These are phyloP conservation scores for Actinostola sp. DNA, from an alignment of 92 coral and sea anemone species.

Conservation along the genomic window DNA sequence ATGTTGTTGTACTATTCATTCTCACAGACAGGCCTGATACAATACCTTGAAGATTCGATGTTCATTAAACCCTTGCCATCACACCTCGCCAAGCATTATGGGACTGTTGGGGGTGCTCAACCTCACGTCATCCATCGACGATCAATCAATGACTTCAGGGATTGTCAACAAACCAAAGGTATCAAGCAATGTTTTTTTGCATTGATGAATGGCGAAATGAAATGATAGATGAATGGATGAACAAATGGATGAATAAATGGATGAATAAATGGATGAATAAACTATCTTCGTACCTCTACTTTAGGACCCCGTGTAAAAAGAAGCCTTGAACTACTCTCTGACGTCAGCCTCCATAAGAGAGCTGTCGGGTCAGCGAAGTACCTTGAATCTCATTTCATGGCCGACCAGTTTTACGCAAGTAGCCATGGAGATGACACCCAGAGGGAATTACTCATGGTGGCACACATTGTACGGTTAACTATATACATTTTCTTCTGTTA, in stretches of 20 bases:
- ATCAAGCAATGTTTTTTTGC: neutral
- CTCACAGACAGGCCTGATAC: slow-evolving; percentile 73
- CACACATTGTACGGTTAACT: slow-evolving; percentile 88
- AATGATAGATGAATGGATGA: too few relatives aligned
- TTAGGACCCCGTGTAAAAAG: neutral
- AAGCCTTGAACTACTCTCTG: neutral
- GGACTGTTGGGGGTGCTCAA: slow-evolving; percentile 45
- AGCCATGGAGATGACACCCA: slow-evolving; percentile 50
- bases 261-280: too few relatives aligned
- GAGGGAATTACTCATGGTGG: slow-evolving; percentile 56
- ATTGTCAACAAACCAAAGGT: neutral
- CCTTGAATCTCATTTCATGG: slow-evolving; percentile 70
- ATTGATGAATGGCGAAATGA: neutral
- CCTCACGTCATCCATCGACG: slow-evolving; percentile 78
- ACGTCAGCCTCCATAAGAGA: neutral
- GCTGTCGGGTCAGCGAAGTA: slow-evolving; percentile 42
- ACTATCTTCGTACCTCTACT: too few relatives aligned
- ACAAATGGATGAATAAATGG: too few relatives aligned
- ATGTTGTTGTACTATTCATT: neutral
- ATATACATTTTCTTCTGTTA: too few relatives aligned
- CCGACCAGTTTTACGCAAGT: slow-evolving; percentile 61
- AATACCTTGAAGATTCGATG: slow-evolving; percentile 47
- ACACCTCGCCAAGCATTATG: slow-evolving; percentile 71
- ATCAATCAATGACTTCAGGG: slow-evolving; percentile 18
- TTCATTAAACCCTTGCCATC: slow-evolving; percentile 83